Evolutionary conservation across 2,888 invertebrate species (phyloP).

Genomic region (Mycogona germanica): DNA sequence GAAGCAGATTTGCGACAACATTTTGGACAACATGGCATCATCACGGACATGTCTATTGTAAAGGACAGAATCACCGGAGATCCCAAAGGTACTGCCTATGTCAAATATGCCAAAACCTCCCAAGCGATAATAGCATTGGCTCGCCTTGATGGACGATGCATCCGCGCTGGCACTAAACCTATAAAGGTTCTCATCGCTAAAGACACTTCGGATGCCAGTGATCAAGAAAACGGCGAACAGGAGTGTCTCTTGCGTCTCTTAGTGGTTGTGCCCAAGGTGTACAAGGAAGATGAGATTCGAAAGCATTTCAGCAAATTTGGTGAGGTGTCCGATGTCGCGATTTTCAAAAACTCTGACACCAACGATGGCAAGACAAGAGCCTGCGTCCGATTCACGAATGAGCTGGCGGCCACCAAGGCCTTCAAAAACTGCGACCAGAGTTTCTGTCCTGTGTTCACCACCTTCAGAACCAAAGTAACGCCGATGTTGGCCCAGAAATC

Average conservation of each 20-base stretch:
- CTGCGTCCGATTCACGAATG: conserved; percentile 55
- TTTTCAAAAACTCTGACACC: conserved; percentile 50
- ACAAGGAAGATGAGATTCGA: conserved; percentile 46
- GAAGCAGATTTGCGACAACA: no score
- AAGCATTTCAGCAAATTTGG: conserved; percentile 44
- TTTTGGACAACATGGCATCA: no score
- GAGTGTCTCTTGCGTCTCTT: conserved; percentile 51
- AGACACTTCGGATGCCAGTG: conserved; percentile 3
- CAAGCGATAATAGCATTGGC: no score
- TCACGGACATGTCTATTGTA: no score
- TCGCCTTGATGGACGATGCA: background rate
- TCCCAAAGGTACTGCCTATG: no score
- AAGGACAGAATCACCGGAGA: no score
- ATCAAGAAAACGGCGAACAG: conserved; percentile 5
- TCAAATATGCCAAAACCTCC: no score
- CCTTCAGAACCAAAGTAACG: no score
- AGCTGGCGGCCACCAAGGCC: conserved; percentile 73
- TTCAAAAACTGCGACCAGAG: conserved; percentile 72
- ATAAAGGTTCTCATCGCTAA: conserved; percentile 9
- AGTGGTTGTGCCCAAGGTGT: conserved; percentile 63
- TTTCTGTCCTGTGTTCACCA: no score
- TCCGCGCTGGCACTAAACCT: background rate
- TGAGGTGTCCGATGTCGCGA: conserved; percentile 50
- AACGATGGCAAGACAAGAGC: conserved; percentile 59
- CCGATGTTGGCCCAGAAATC: no score